A percentile compares a stretch with the other conserved stretches of the same genome.
phyloP scores from a whole-genome alignment of 2,888 invertebrate species.

The Parnassius glacialis region DNA sequence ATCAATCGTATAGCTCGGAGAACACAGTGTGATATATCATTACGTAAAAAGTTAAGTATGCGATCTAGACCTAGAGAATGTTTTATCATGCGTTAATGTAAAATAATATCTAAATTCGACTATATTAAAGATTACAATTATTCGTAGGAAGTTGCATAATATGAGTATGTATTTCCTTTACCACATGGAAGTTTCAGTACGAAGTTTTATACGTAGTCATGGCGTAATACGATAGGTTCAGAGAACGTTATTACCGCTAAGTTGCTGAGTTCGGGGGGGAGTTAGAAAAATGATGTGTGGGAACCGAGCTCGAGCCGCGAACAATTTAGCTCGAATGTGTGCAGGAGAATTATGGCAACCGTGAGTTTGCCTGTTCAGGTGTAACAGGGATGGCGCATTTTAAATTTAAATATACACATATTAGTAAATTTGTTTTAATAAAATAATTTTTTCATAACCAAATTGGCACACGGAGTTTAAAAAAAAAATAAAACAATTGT shows the following conservation, averaged over 20 bases:
- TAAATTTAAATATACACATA: neutral
- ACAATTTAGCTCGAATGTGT: conserved; percentile 70
- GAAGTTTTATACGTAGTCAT: no score
- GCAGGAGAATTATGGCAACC: conserved; percentile 70
- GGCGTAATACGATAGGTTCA: conserved; percentile 26
- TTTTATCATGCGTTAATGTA: conserved; percentile 14
- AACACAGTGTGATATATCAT: conserved; percentile 20
- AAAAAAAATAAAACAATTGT: neutral
- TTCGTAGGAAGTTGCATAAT: no score
- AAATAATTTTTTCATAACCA: no score
- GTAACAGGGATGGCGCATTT: conserved; percentile 50
- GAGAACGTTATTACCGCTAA: conserved; percentile 55
- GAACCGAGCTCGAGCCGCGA: conserved; percentile 55
- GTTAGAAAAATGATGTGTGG: conserved; percentile 76
- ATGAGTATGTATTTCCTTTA: no score
- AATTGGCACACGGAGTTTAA: no score
- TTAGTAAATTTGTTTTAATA: no score
- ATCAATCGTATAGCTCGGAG: conserved; percentile 29
- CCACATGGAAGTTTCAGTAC: no score
- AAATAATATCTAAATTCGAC: conserved; percentile 28
- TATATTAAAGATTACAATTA: neutral
- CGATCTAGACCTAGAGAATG: conserved; percentile 17
- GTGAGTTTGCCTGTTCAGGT: conserved; percentile 46
- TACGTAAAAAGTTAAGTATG: conserved; percentile 23
- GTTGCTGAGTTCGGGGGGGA: conserved; percentile 51